Base-by-base conservation (phyloP, 2,797 vertebrate genomes). In the Gallinago nigripennis region DNA sequence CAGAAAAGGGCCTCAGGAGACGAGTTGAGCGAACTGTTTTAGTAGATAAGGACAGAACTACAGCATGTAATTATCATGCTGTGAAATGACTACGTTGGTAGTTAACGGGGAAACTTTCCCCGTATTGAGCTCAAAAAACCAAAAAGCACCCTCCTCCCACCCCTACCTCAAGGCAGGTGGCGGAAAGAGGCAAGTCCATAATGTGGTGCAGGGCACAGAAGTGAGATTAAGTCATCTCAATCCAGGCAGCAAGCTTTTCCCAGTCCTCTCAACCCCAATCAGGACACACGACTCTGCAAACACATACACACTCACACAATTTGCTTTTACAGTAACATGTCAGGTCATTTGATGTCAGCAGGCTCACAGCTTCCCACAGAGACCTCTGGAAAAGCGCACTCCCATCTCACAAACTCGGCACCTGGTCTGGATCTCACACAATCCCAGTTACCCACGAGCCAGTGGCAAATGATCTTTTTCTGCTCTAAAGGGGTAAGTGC, bases 321-420 rank as follows among this genome's bases (percentile, higher is more conserved):
- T 95, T 78, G 83, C 90, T 85, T 77, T 45, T 45, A 54, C 86
- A 51, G 83, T 77, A 93, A 71, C 41, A 5, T 5, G 71, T 86
- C 91, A 84, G 88, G 81, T 96, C 88, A 58, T 7, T 72, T 89
- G 81, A 65, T 3, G 11, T 93, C 94, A 95, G 86, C 75, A 53
- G 30, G 4, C 64, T 68, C 82, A 66, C 48, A 24, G 75, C 78
- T 86, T 86, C 71, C 83, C 33, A 85, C 3, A 0, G n/a, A 90
- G 53, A 71, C 86, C 83, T 54, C 78, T 82, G 80, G 58, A 92
- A 86, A 90, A 73, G 27, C 1, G 0, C 3, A 3, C 53, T 86
- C 19, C 69, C 5, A 16, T 46, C 88, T 89, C 77, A n/a, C 57
- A 73, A 68, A n/a, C 33, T 25, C 31, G 0, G 7, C 66, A 92